phyloP scores from a whole-genome alignment of 2,113 vertebrate species.

The Charadrius vociferus region DNA sequence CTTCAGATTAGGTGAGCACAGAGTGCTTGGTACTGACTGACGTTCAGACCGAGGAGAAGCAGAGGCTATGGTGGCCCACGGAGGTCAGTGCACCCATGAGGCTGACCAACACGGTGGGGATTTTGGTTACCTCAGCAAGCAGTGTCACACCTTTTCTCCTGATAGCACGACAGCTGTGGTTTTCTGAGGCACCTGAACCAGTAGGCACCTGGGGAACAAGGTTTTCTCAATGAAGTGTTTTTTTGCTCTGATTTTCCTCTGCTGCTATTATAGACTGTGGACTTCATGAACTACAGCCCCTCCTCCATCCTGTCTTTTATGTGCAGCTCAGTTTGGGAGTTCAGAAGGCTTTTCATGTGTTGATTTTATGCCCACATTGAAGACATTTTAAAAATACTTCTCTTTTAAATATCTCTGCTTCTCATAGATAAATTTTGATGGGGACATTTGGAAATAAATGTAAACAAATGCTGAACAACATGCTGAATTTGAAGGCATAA shows the following conservation, averaged over 20 bases:
- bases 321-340: neutral
- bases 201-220: neutral
- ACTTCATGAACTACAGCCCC: neutral
- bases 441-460: neutral
- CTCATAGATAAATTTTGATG: neutral
- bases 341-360: neutral
- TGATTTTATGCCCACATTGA: neutral
- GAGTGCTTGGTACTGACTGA: too few species aligned
- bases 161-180: neutral
- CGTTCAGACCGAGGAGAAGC: neutral
- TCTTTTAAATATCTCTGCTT: neutral
- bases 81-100: rapidly evolving
- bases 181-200: neutral
- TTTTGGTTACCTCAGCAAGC: neutral
- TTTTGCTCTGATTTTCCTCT: neutral
- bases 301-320: neutral
- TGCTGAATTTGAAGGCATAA: neutral
- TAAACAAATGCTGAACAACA: neutral
- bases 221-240: neutral
- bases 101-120: neutral
- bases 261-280: neutral
- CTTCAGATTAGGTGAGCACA: neutral
- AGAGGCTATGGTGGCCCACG: neutral
- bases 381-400: neutral
- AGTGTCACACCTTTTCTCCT: neutral